phyloP scores from a whole-genome alignment of 2,113 vertebrate genomes.

The Dipodomys stephensi region DNA sequence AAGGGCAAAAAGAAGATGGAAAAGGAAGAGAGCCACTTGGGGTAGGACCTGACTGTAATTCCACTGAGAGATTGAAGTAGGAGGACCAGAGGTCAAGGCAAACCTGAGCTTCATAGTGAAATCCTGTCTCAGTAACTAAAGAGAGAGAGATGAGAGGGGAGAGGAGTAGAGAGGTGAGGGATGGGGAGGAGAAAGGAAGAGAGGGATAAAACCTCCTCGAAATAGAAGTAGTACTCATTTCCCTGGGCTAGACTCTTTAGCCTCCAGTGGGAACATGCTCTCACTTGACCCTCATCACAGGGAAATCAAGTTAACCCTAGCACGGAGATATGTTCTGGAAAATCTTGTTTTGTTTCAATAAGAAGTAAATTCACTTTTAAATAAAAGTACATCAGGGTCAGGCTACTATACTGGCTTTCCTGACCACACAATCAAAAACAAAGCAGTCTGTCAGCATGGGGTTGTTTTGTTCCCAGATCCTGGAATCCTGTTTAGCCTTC shows the following conservation, averaged over 20 bases:
- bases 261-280: slow-evolving; percentile 13
- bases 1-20: not conserved
- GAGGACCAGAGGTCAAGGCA: too few species aligned
- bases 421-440: slow-evolving; percentile 24
- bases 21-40: too few species aligned
- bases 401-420: slow-evolving; percentile 35
- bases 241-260: not conserved
- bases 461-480: slow-evolving; percentile 19
- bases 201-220: too few species aligned
- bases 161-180: too few species aligned
- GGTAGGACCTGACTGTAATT: too few species aligned
- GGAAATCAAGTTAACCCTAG: slow-evolving; percentile 63
- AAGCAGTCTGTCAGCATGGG: not conserved
- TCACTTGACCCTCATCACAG: slow-evolving; percentile 40
- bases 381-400: not conserved
- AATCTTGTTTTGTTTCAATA: slow-evolving; percentile 53
- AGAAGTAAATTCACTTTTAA: slow-evolving; percentile 64
- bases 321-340: slow-evolving; percentile 38
- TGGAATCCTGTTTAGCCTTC: not conserved
- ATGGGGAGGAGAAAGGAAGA: too few species aligned
- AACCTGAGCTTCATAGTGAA: too few species aligned
- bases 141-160: too few species aligned
- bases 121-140: too few species aligned
- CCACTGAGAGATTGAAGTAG: too few species aligned
- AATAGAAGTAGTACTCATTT: not conserved